Evolutionary conservation across 2,113 vertebrate genomes (phyloP), one percentile per base, ranked within the genome.

Genomic region (Pithys albifrons): DNA sequence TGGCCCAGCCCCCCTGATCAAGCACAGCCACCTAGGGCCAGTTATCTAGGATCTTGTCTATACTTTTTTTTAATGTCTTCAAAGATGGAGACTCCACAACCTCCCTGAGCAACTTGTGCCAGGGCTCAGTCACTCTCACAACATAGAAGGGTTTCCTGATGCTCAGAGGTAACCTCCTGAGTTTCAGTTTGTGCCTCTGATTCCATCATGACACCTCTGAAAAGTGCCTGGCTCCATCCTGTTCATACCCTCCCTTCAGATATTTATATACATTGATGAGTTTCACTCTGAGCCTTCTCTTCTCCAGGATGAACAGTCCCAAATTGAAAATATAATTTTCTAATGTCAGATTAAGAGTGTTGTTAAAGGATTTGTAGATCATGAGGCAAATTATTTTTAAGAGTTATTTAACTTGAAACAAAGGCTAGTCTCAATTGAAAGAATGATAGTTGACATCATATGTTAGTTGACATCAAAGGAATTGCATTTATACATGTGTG

Each of bases 151-250:
- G 2, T n/a, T 76, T 51, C 35, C 33, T 71, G 28, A 67, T 79
- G 16, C n/a, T 75, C 57, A 64, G 31, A 58, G 3, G 5, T 7
- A 62, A 25, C 0, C 2, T 41, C 9, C 15, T 20, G 3, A 46
- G 10, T 45, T 92, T 57, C 43, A 57, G 8, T 29, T 88, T 58
- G 12, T 85, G 27, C n/a, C 31, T 62, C 16, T 48, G 14, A 5
- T 78, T 19, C 25, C 72, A 12, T 48, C 5, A 31, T 12, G 14
- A 6, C 9, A 31, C 3, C 29, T 65, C 20, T 5, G 6, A 52
- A 33, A 87, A 70, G 19, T 18, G 1, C 13, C 14, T 2, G 1
- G 2, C 2, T 77, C 31, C 8, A 1, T 73, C 14, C 2, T 52
- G 6, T 20, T 67, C 46, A 12, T 5, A 51, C 2, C 5, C 8